These are phyloP conservation scores for Polypedilum pembai DNA, from an alignment of 1,140 invertebrate genomes.

Conservation along the genomic window DNA sequence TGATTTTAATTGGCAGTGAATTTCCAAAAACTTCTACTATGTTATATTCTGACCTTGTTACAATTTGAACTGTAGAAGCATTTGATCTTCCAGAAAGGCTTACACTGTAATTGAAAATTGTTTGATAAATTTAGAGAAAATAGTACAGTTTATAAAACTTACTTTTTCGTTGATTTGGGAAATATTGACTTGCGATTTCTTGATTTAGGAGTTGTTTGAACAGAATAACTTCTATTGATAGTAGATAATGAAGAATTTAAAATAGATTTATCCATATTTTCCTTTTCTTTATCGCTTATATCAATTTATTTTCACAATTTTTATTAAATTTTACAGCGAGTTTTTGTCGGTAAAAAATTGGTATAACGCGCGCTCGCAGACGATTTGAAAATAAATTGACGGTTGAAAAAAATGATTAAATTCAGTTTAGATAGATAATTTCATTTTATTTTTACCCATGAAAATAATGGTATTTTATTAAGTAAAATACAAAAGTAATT, in stretches of 20 bases:
- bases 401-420: too few species aligned
- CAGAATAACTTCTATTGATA: not conserved
- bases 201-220: not conserved
- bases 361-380: too few species aligned
- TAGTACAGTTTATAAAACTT: not conserved
- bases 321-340: too few species aligned
- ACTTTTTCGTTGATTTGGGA: not conserved
- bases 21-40: slow-evolving; percentile 67
- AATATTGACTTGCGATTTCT: not conserved
- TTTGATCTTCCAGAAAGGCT: slow-evolving; percentile 54
- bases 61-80: slow-evolving; percentile 56
- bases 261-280: not conserved
- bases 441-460: too few species aligned
- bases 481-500: too few species aligned
- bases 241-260: not conserved
- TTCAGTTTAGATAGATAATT: too few species aligned
- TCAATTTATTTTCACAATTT: too few species aligned
- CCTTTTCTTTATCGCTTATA: not conserved
- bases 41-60: slow-evolving; percentile 58
- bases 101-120: slow-evolving; percentile 31
- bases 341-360: too few species aligned
- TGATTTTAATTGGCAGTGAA: slow-evolving; percentile 75
- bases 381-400: too few species aligned
- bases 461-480: too few species aligned
- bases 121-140: not conserved